Percentiles rank a stretch among this genome's conserved stretches.
Conservation (phyloP, 2,888 invertebrate species). For the Diplazon laetatorius region DNA sequence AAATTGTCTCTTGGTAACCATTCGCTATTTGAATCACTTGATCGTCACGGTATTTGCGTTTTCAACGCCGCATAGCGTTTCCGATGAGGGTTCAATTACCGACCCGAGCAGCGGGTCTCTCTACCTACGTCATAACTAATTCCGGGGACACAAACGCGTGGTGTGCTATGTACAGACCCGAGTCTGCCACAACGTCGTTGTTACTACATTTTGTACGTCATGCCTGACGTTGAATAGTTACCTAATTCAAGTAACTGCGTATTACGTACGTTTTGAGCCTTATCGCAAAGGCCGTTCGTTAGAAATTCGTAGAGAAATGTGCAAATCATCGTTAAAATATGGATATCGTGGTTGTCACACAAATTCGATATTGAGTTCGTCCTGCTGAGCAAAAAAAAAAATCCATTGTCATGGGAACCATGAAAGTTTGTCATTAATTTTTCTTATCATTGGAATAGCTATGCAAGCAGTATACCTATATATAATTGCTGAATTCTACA, state of each 20-base stretch:
- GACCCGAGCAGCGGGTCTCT: neutral
- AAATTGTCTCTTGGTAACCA: too few species aligned
- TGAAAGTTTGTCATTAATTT: neutral
- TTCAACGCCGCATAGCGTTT: too few species aligned
- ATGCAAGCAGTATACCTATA: neutral
- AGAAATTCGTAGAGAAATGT: constrained; percentile 5
- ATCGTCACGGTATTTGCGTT: too few species aligned
- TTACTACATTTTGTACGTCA: neutral
- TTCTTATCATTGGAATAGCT: neutral
- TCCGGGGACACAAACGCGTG: too few species aligned
- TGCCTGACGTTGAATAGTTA: constrained; percentile 12
- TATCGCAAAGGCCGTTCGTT: neutral
- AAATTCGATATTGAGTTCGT: neutral
- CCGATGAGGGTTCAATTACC: constrained; percentile 21
- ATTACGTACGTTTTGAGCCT: neutral
- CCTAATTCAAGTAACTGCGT: constrained; percentile 8
- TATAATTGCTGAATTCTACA: too few species aligned
- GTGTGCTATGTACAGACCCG: neutral
- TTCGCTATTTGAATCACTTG: too few species aligned
- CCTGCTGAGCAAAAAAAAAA: neutral
- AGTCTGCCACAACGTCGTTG: neutral
- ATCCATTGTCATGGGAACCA: neutral
- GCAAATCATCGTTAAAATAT: neutral
- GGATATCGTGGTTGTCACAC: neutral
- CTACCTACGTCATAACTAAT: neutral